Base-by-base conservation (phyloP, 2,113 vertebrate species). In the Azemiops feae region DNA sequence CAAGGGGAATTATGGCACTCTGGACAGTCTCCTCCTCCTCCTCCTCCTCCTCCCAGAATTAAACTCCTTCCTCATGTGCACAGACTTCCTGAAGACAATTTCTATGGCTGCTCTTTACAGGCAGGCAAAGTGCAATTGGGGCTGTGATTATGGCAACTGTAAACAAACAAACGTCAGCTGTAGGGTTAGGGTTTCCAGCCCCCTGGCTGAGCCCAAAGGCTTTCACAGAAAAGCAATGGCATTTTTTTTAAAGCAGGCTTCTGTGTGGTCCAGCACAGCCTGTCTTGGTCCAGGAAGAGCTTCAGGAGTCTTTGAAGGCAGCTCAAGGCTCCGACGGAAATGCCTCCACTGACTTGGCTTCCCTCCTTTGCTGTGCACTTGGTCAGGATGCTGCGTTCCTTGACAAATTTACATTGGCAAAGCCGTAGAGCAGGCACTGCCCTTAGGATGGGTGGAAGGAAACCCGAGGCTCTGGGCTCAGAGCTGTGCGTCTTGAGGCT, bases 1-100 rank as follows among this genome's bases (percentile, higher is more conserved):
- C 97, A 98, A 95, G 93, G 74, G 97, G 97, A 97, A 98, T 98
- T 97, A 98, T 97, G 98, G 97, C 95, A 97, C 96, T 90, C 96
- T 97, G 97, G 97, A 97, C 97, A 97, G 96, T 91, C 88, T 96
- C 97, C 95, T 97, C 96, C 96, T 97, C 60, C 60, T 64, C 60
- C 85, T 97, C 92, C 96, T 98, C 97, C 97, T 97, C 97, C 97
- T 97, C 97, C 97, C 97, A 93, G 97, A 96, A 97, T 97, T 95
- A 96, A 97, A 96, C 97, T 97, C 97, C 94, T 97, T 97, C 98
- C 97, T 97, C 97, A 96, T 94, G 94, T 27, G 95, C 91, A 39
- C 53, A 95, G 96, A 97, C 97, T 97, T 92, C 97, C 97, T 96
- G 97, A 96, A 96, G 97, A 93, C 96, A 85, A 27, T 87, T 96